Conservation (phyloP, 2,888 invertebrate species). For the Mimachlamys varia region DNA sequence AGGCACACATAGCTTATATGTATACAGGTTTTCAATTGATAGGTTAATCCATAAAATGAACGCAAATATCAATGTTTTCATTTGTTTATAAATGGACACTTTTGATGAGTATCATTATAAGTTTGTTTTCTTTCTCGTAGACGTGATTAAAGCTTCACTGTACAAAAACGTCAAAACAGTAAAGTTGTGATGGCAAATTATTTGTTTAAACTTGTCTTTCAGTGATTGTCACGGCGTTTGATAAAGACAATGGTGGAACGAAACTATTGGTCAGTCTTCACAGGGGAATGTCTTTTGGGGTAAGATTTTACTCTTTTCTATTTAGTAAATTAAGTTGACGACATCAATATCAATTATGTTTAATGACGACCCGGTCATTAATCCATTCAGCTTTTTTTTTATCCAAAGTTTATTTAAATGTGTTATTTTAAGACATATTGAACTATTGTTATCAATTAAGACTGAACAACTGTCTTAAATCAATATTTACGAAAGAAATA, state of each 20-base stretch:
- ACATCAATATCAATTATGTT: too few relatives aligned
- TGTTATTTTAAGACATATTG: too few relatives aligned
- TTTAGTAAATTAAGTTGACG: too few relatives aligned
- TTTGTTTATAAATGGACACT: neutral
- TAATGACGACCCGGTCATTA: too few relatives aligned
- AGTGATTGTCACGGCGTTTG: conserved; percentile 72
- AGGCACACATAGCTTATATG: neutral
- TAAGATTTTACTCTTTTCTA: conserved; percentile 50
- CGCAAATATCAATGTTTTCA: neutral
- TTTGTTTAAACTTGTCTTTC: conserved; percentile 42
- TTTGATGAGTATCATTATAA: neutral
- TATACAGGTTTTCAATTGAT: neutral
- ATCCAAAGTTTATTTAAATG: too few relatives aligned
- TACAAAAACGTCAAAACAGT: too few relatives aligned
- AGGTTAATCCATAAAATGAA: neutral
- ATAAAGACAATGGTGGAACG: conserved; percentile 60
- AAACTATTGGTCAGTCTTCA: conserved; percentile 71
- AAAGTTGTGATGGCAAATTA: neutral
- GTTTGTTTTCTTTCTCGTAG: too few relatives aligned
- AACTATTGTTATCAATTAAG: too few relatives aligned
- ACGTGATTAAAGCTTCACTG: too few relatives aligned
- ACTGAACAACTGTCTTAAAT: too few relatives aligned
- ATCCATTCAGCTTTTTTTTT: too few relatives aligned
- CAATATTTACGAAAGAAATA: too few relatives aligned
- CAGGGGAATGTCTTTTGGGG: conserved; percentile 76